These are phyloP conservation scores for Drosophila kepulauana DNA, from an alignment of 1,140 invertebrate genomes.

Conservation along the genomic window DNA sequence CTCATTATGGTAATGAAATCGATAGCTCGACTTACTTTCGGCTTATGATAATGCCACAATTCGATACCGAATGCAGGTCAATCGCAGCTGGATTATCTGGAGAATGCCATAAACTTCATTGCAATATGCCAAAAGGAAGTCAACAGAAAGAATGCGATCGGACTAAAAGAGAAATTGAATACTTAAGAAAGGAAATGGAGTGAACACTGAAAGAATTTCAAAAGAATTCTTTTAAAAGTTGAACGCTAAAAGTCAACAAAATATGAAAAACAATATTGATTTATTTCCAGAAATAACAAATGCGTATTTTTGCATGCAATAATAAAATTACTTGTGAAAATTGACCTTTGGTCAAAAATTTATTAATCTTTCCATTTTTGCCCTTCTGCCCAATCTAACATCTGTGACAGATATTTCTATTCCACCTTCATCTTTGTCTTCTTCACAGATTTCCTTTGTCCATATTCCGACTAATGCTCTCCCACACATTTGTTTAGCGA, in stretches of 20 bases:
- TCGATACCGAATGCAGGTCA: conserved; percentile 21
- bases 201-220: no score
- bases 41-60: conserved; percentile 32
- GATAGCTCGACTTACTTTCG: conserved; percentile 44
- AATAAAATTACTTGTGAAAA: no score
- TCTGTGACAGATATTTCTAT: background rate
- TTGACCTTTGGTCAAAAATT: background rate
- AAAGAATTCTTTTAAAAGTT: no score
- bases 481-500: conserved; percentile 34
- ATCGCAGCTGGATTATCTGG: conserved; percentile 4
- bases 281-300: no score
- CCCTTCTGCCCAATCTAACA: background rate
- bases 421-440: background rate
- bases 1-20: conserved; percentile 70
- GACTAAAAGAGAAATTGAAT: background rate
- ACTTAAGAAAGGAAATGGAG: background rate
- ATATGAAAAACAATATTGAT: no score
- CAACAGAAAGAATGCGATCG: background rate
- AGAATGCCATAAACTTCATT: background rate
- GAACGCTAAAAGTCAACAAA: no score
- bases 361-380: background rate
- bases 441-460: background rate
- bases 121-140: background rate
- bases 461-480: background rate
- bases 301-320: no score